Percentiles rank a stretch among this genome's conserved stretches.
Evolutionary conservation across 2,797 vertebrate species (phyloP).

Genomic region (Saxicola maurus): DNA sequence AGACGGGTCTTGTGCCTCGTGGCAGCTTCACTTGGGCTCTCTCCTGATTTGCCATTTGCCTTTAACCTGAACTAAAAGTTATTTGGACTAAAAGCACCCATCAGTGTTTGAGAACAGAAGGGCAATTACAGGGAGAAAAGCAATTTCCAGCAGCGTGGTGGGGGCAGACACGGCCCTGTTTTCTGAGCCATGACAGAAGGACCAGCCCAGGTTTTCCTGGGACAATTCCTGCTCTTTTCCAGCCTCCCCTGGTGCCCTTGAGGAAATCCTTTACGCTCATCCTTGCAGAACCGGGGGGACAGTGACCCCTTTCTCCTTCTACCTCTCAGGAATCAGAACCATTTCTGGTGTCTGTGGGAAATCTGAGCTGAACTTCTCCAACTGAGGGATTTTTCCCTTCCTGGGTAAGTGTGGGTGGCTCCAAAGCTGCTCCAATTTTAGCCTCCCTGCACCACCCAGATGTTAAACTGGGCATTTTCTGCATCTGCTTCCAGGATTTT

Average conservation of each 20-base stretch:
- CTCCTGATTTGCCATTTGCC: not conserved
- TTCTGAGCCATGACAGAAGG: not conserved
- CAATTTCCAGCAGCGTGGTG: not conserved
- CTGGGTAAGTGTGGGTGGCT: not conserved
- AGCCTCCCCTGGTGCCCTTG: not conserved
- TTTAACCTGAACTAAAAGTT: not conserved
- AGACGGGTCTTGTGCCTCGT: not conserved
- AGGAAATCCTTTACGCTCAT: rapidly evolving
- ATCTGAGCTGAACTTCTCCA: not conserved
- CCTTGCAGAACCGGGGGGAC: rapidly evolving
- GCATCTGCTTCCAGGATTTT: not conserved
- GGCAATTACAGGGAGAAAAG: not conserved
- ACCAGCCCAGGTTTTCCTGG: not conserved
- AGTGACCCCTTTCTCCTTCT: not conserved
- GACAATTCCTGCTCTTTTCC: not conserved
- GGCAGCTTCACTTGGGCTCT: not conserved
- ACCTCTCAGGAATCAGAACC: rapidly evolving
- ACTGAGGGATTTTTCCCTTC: not conserved
- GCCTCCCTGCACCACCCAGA: not conserved
- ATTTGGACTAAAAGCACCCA: not conserved
- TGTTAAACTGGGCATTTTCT: not conserved
- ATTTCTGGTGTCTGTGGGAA: not conserved
- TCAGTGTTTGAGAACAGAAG: constrained; percentile 5
- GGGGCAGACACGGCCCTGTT: not conserved
- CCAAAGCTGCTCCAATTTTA: not conserved